A percentile compares a stretch with the other conserved stretches of the same genome.
Evolutionary conservation across 2,888 invertebrate species (phyloP).

Genomic region (Papilio elwesi): DNA sequence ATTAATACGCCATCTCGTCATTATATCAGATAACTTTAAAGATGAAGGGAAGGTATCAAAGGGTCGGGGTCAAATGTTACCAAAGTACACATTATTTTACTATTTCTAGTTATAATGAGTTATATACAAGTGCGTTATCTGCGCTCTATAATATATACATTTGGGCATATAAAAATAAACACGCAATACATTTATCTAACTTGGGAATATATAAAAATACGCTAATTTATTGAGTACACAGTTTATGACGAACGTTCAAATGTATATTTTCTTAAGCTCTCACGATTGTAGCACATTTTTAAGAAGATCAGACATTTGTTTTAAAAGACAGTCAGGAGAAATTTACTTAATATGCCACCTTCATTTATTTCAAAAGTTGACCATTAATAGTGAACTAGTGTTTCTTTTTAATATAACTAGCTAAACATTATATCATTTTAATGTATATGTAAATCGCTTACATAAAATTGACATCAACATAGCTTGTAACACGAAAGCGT

Average conservation of each 20-base stretch:
- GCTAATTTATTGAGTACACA: not conserved
- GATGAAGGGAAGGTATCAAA: not conserved
- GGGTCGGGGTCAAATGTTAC: not conserved
- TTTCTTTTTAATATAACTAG: too few species aligned
- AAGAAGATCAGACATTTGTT: not conserved
- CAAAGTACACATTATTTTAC: not conserved
- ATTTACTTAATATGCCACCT: too few species aligned
- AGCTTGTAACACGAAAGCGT: not conserved
- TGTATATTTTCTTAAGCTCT: not conserved
- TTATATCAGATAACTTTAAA: too few species aligned
- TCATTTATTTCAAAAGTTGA: too few species aligned
- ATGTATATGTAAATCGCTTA: not conserved
- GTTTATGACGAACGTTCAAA: not conserved
- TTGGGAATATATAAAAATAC: slow-evolving; percentile 29
- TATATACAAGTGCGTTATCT: slow-evolving; percentile 35
- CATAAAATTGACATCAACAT: not conserved
- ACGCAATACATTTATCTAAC: not conserved
- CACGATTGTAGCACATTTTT: not conserved
- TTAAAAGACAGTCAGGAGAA: too few species aligned
- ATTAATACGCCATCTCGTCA: too few species aligned
- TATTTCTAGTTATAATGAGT: not conserved
- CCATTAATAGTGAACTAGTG: too few species aligned
- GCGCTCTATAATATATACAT: not conserved
- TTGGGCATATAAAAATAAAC: slow-evolving; percentile 40
- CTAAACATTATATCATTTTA: too few species aligned